A percentile compares a stretch with the other conserved stretches of the same genome.
phyloP scores from a whole-genome alignment of 1,140 invertebrate species.

The Drosophila varians region DNA sequence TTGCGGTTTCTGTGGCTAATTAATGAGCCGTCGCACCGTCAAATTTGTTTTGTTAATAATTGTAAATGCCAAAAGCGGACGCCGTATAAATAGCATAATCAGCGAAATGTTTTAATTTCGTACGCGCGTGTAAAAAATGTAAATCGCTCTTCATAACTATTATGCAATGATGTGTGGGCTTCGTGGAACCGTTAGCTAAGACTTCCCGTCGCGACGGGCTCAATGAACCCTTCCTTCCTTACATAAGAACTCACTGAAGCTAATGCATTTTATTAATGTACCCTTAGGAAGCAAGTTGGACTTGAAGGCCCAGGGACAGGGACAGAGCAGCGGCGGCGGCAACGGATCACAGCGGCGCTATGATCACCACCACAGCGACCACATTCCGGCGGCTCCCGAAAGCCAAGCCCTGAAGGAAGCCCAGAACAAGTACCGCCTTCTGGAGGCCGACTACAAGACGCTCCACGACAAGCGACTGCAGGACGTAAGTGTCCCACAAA shows the following conservation, averaged over 20 bases:
- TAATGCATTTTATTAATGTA: neutral
- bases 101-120: constrained; percentile 37
- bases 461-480: constrained; percentile 90
- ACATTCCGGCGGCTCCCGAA: constrained; percentile 85
- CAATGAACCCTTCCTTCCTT: constrained; percentile 33
- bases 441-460: constrained; percentile 87
- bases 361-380: constrained; percentile 82
- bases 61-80: constrained; percentile 52
- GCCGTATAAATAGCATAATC: constrained; percentile 21
- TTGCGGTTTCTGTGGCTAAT: constrained; percentile 45
- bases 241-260: constrained; percentile 1
- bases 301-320: neutral
- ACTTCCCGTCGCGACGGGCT: neutral
- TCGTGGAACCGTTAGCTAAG: constrained; percentile 5
- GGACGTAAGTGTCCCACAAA: constrained; percentile 89
- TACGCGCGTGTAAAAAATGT: constrained; percentile 36
- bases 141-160: constrained; percentile 36
- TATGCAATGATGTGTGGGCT: constrained; percentile 17
- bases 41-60: constrained; percentile 57
- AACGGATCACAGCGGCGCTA: constrained; percentile 26
- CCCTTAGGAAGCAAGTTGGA: constrained; percentile 39
- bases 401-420: constrained; percentile 86
- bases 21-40: constrained; percentile 50
- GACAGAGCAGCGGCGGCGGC: constrained; percentile 21
- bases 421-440: constrained; percentile 85